Percentiles rank a stretch among this genome's conserved stretches.
Evolutionary conservation across 2,888 invertebrate genomes (phyloP).

Genomic region (Sympetrum striolatum): DNA sequence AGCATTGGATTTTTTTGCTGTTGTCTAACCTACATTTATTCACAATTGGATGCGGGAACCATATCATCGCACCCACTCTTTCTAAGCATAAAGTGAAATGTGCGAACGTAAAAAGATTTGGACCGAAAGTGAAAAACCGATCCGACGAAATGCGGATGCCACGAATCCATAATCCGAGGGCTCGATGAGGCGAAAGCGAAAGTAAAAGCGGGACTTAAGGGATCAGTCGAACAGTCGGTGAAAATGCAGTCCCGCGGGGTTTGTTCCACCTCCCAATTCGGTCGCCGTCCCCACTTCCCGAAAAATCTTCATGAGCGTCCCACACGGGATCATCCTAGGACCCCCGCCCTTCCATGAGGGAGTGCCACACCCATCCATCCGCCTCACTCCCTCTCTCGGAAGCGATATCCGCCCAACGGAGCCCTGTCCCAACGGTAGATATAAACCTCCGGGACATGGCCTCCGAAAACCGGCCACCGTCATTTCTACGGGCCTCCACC

Average conservation of each 20-base stretch:
- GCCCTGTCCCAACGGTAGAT: conserved; percentile 42
- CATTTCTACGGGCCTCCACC: conserved; percentile 31
- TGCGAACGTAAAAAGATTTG: not conserved
- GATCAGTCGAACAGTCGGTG: not conserved
- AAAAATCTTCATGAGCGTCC: not conserved
- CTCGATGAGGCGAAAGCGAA: not conserved
- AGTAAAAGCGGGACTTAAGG: conserved; percentile 10
- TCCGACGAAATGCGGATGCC: not conserved
- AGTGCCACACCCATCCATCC: conserved; percentile 29
- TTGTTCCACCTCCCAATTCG: not conserved
- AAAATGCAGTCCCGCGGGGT: not conserved
- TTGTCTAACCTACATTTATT: not conserved
- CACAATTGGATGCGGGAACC: not conserved
- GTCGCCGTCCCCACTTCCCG: not conserved
- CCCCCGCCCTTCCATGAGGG: not conserved
- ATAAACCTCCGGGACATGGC: conserved; percentile 33
- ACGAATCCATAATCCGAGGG: not conserved
- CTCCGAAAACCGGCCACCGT: conserved; percentile 42
- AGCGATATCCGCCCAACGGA: conserved; percentile 28
- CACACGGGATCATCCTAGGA: conserved; percentile 17
- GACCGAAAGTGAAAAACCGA: not conserved
- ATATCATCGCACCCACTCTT: not conserved
- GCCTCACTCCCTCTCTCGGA: not conserved
- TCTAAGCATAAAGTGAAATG: not conserved
- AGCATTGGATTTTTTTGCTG: no score